Evolutionary conservation across 2,888 invertebrate genomes (phyloP), one percentile per base, ranked within the genome.

Genomic region (Odontocolon sp.): DNA sequence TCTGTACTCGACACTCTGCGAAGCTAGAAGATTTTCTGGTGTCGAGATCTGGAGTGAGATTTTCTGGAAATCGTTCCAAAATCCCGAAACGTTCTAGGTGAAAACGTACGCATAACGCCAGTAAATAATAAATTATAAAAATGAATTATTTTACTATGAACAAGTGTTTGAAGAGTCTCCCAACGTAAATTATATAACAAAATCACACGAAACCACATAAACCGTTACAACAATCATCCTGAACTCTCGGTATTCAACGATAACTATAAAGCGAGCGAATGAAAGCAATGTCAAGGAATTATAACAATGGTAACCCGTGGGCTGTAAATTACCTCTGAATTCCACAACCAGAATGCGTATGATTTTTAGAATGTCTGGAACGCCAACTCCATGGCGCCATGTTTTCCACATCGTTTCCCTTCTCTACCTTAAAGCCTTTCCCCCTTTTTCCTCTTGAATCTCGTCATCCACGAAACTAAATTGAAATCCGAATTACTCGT

Each of bases 401-500:
- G 52, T 14, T 21, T 36, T 26, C 18, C 66, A 11, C 40, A 33
- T 54, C 33, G 33, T 54, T 26, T 54, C 23, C n/a, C 38, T n/a
- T 50, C 50, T 50, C 59, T 40, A 18, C 18, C 11, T 45, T n/a
- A 8, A 26, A n/a, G 18, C 21, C 26, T 11, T 36, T 28, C n/a
- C 21, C 36, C n/a, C 14, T 0, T 1, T 9, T 18, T 14, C 16
- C 50, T 33, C 26, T 18, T 38, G 3, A n/a, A n/a, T n/a, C 56
- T 5, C 42, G 14, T 38, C 45, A 3, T 38, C 23, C 31, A 16
- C 28, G 61, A 73, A 6, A 26, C 42, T 45, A 68, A 73, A 68
- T 68, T 73, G 52, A 73, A 66, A 66, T 52, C 45, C 28, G 50
- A 67, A 67, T 61, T 33, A 61, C 67, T 28, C 50, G 61, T 64